phyloP scores from a whole-genome alignment of 2,113 vertebrate species.

The Agapornis roseicollis region DNA sequence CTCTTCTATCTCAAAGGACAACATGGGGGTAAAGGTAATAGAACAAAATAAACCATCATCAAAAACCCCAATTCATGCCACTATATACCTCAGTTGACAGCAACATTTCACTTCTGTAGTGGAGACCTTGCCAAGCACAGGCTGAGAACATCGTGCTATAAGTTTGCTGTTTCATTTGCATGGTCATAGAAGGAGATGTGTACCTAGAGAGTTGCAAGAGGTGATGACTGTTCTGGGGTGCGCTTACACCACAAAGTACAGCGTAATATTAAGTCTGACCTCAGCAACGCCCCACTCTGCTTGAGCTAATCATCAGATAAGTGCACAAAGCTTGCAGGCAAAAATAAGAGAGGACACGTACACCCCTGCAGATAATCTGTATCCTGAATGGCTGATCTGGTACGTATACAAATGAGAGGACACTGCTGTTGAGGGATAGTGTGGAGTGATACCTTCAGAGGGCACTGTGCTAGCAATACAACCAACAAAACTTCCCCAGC shows the following conservation, averaged over 20 bases:
- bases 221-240: not conserved
- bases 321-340: not conserved
- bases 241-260: not conserved
- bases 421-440: not conserved
- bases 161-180: not conserved
- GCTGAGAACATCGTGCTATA: not conserved
- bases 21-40: not conserved
- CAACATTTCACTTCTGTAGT: not conserved
- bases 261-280: not conserved
- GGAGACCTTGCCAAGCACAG: accelerated
- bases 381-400: not conserved
- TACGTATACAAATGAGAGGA: not conserved
- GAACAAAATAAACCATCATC: not conserved
- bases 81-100: not conserved
- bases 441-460: not conserved
- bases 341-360: not conserved
- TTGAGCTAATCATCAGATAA: not conserved
- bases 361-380: not conserved
- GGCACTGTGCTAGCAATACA: not conserved
- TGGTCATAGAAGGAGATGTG: not conserved
- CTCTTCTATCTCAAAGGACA: not conserved
- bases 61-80: not conserved
- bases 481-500: not conserved
- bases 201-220: not conserved
- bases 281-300: not conserved